These are phyloP conservation scores for Nettapus auritus DNA, from an alignment of 2,113 vertebrate species.

Conservation along the genomic window DNA sequence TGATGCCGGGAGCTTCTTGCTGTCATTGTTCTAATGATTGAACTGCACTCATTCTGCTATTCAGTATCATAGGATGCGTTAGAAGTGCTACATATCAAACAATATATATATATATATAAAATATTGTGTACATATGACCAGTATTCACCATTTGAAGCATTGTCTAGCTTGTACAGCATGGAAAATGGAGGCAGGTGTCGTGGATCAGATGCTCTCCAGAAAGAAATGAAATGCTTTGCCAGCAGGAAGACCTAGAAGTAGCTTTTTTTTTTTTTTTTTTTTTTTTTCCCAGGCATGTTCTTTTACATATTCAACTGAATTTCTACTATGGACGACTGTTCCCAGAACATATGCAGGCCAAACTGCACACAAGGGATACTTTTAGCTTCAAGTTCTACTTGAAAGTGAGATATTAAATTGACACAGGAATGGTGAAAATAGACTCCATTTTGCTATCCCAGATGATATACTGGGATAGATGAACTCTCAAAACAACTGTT, in stretches of 20 bases:
- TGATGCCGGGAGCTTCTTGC: not conserved
- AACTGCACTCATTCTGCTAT: not conserved
- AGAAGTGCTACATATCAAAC: not conserved
- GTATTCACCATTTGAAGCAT: not conserved
- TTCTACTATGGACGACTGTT: constrained; percentile 34
- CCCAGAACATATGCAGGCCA: constrained; percentile 49
- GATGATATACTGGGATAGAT: not conserved
- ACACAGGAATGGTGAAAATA: constrained; percentile 23
- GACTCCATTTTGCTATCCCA: constrained; percentile 14
- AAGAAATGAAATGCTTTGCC: constrained; percentile 17
- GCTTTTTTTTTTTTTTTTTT: not conserved
- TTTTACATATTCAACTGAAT: constrained; percentile 60
- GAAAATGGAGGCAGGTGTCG: not conserved
- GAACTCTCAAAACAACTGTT: constrained; percentile 2
- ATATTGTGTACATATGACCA: not conserved
- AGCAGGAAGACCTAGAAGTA: constrained; percentile 55
- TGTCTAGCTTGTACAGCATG: not conserved
- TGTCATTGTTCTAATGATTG: not conserved
- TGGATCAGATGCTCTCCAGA: constrained; percentile 31
- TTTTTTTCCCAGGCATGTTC: constrained; percentile 2
- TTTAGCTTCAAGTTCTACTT: constrained; percentile 24
- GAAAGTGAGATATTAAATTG: not conserved
- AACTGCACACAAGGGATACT: constrained; percentile 48
- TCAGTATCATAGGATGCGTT: fast-evolving
- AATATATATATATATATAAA: not conserved